phyloP scores from a whole-genome alignment of 2,113 vertebrate species.

The Tenebrosternarchus preto region DNA sequence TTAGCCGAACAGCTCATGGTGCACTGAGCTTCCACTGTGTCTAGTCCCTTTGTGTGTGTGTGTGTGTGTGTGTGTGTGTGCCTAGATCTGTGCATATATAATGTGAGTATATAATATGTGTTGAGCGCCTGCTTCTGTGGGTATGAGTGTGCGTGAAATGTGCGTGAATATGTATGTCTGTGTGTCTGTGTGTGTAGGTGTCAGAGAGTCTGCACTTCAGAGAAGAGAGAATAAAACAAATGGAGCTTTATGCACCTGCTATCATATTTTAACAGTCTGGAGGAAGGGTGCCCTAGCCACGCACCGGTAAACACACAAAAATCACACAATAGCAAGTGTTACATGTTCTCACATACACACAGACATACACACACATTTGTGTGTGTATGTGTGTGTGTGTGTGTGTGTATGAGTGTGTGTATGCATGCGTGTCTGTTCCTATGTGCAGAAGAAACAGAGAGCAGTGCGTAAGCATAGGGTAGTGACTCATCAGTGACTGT shows the following conservation, averaged over 20 bases:
- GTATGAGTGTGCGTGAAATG: background rate
- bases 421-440: constrained; percentile 11
- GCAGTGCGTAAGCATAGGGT: constrained; percentile 68
- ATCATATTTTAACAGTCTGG: background rate
- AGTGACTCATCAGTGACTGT: constrained; percentile 80
- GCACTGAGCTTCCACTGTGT: background rate
- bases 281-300: background rate
- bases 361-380: no score
- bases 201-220: no score
- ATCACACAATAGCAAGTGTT: background rate
- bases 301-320: background rate
- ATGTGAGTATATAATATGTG: constrained; percentile 1
- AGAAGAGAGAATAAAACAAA: background rate
- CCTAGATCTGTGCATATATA: constrained; percentile 19
- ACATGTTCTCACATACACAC: no score
- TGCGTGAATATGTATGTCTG: background rate
- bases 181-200: background rate
- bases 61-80: background rate
- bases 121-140: constrained; percentile 13
- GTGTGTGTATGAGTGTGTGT: constrained; percentile 13
- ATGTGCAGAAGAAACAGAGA: constrained; percentile 28
- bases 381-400: no score
- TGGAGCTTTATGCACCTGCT: background rate
- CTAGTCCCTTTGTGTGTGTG: background rate
- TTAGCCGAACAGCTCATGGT: constrained; percentile 34